phyloP scores from a whole-genome alignment of 1,140 invertebrate genomes.

The Holcopasites calliopsidis region DNA sequence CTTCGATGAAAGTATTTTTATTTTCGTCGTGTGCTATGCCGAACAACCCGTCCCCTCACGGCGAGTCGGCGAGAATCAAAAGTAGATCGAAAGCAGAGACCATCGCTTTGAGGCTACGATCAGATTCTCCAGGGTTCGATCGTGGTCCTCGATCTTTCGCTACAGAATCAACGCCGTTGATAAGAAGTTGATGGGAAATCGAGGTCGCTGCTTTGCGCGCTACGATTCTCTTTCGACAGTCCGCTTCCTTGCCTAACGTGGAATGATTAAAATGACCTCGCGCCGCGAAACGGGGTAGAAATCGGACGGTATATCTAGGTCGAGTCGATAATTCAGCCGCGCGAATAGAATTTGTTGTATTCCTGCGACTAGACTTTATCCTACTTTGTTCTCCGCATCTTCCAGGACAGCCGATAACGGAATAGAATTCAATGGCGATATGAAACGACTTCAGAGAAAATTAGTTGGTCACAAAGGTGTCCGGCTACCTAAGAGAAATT shows the following conservation, averaged over 20 bases:
- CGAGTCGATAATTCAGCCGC: constrained; percentile 15
- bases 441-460: too few species aligned
- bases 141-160: not conserved
- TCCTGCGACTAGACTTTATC: not conserved
- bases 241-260: constrained; percentile 14
- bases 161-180: constrained; percentile 9
- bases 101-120: constrained; percentile 2
- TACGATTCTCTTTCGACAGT: not conserved
- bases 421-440: too few species aligned
- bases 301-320: constrained; percentile 14
- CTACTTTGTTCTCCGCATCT: too few species aligned
- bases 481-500: too few species aligned
- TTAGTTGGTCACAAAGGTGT: too few species aligned
- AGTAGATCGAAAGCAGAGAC: not conserved
- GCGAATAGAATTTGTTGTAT: constrained; percentile 19
- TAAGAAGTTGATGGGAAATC: constrained; percentile 28
- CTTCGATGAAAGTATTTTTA: constrained; percentile 67
- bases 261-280: constrained; percentile 14
- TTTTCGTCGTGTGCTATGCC: constrained; percentile 33
- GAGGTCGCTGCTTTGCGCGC: too few species aligned
- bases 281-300: constrained; percentile 6
- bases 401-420: too few species aligned
- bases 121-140: constrained; percentile 4
- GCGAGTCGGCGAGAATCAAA: constrained; percentile 10
- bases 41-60: constrained; percentile 31